Evolutionary conservation across 2,888 invertebrate species (phyloP).

Genomic region (Plagodis pulveraria): DNA sequence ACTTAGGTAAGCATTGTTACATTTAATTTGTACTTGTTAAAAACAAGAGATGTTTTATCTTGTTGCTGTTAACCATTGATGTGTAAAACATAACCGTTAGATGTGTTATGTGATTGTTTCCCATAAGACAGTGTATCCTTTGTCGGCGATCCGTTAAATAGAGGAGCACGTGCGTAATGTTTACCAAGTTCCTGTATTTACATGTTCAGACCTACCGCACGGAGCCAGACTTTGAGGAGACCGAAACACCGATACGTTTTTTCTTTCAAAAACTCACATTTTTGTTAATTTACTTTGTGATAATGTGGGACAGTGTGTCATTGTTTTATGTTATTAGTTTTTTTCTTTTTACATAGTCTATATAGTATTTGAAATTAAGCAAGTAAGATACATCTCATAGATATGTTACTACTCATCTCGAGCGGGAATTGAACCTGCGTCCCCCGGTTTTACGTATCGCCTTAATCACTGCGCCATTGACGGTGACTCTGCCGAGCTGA

Average conservation of each 20-base stretch:
- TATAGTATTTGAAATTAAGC: no score
- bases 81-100: conserved; percentile 32
- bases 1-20: neutral
- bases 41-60: no score
- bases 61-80: neutral
- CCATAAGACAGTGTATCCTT: conserved; percentile 48
- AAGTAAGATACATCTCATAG: no score
- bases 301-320: conserved; percentile 48
- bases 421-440: no score
- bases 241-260: conserved; percentile 39
- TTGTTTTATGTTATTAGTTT: conserved; percentile 45
- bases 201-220: conserved; percentile 67
- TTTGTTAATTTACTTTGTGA: conserved; percentile 50
- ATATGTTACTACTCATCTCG: no score
- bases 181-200: conserved; percentile 57
- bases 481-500: no score
- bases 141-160: conserved; percentile 54
- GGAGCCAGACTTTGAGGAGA: conserved; percentile 39
- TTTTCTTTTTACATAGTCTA: no score
- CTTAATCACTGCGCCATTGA: no score
- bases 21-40: no score
- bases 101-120: conserved; percentile 33
- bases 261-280: conserved; percentile 34
- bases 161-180: conserved; percentile 60
- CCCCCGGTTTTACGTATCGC: no score